Evolutionary conservation across 2,797 vertebrate genomes (phyloP), one percentile per base, ranked within the genome.

Genomic region (Vespertilio murinus): DNA sequence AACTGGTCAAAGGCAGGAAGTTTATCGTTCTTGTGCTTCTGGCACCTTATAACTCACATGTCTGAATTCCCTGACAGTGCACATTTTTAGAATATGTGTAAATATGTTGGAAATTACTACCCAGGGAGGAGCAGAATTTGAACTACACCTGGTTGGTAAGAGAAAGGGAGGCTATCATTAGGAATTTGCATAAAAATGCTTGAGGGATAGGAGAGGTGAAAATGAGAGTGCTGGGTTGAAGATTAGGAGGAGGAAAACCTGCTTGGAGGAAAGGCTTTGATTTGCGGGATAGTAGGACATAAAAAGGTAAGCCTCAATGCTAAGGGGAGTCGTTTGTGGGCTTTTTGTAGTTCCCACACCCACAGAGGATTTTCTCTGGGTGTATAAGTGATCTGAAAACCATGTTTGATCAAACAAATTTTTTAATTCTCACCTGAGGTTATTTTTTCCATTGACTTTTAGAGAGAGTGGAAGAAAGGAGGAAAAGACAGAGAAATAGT

Each of bases 1-100:
- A 89, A 1, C 47, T 89, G 54, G 45, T 52, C 16, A 88, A 28
- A 49, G 35, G 8, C 16, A 30, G 33, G 35, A n/a, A 84, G 17
- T 49, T 65, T 75, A 2, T 22, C 47, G 40, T 17, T 64, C 30
- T 38, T 56, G 11, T 30, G 14, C 56, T 38, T 65, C 40, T 73
- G 30, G n/a, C 42, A 49, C n/a, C 70, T 92, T 35, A 69, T 52
- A 70, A 73, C 38, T 78, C n/a, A 54, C 18, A 0, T 28, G 13
- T 93, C 75, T 56, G 30, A 73, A 33, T 71, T 70, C 67, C 90
- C 23, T 64, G 16, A 78, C 59, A 40, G 23, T 85, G 9, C 8
- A 25, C 5, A 61, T 61, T 35, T 73, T 79, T 75, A 74, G 33
- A 74, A 45, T 77, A 38, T 30, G 42, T 8, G 6, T 75, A 38